Evolutionary conservation across 2,113 vertebrate species (phyloP), one percentile per base, ranked within the genome.

Genomic region (Hipposideros armiger): DNA sequence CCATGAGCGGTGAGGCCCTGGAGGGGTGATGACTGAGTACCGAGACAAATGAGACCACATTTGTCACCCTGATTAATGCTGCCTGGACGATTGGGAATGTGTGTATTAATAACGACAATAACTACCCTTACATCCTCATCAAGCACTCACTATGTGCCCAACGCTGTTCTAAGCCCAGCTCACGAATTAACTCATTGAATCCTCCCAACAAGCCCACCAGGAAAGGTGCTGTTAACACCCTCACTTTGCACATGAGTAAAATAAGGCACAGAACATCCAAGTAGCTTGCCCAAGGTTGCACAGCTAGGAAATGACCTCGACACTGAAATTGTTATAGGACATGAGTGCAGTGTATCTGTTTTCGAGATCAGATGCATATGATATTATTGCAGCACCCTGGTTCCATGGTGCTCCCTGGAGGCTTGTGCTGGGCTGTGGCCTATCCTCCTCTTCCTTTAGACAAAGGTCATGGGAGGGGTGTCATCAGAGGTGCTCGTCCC

Each of bases 291-390:
- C 19, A 24, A 47, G 67, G 10, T 30, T 11, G 13, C 93, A 50
- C 0, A 58, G 47, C 47, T 5, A 36, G 36, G 58, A 56, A 32
- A 20, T 42, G 28, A 42, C 26, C 60, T 32, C 11, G 28, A 22
- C 6, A 1, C 8, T 45, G 16, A 62, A 90, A 42, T 32, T 1
- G 0, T 16, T 6, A 14, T 0, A 50, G 64, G 36, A n/a, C 5
- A 0, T 4, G 45, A 45, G 30, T 4, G 45, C 45, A 24, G 2
- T 16, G 4, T 7, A 3, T 42, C 0, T 1, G 0, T 54, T 77
- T 60, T 16, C 62, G 32, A 78, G 42, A 19, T 20, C 26, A 0
- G 1, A 11, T 28, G 4, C 28, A 0, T 2, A 16, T 1, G 0
- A 15, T 56, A 16, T 62, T 26, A 1, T 15, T 17, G 50, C 17